Evolutionary conservation across 1,140 invertebrate genomes (phyloP).

Genomic region (Aethina tumida): DNA sequence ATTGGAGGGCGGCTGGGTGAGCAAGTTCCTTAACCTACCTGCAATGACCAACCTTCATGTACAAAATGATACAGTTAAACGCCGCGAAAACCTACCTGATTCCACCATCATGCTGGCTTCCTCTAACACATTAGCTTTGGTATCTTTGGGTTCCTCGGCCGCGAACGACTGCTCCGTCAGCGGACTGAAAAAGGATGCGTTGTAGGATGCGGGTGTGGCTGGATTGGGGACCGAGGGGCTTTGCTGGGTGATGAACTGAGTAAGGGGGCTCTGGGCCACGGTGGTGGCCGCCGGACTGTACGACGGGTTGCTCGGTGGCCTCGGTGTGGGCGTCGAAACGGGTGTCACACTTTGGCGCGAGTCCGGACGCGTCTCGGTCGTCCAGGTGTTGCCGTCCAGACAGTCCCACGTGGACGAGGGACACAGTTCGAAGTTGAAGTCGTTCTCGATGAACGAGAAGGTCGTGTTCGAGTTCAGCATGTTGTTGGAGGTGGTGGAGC

Average conservation of each 20-base stretch:
- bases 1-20: conserved; percentile 33
- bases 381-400: conserved; percentile 35
- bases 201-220: conserved; percentile 36
- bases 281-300: conserved; percentile 40
- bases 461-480: conserved; percentile 34
- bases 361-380: conserved; percentile 39
- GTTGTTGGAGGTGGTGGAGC: conserved; percentile 33
- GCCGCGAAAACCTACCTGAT: conserved; percentile 16
- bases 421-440: conserved; percentile 50
- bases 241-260: conserved; percentile 35
- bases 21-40: conserved; percentile 25
- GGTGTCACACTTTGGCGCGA: conserved; percentile 45
- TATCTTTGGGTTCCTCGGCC: conserved; percentile 32
- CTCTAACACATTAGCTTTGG: conserved; percentile 32
- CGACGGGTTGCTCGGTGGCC: conserved; percentile 39
- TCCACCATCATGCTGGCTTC: conserved; percentile 24
- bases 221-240: conserved; percentile 40
- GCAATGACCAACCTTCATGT: conserved; percentile 3
- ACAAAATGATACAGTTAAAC: no score
- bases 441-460: conserved; percentile 40
- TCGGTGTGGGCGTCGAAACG: conserved; percentile 40
- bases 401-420: conserved; percentile 43
- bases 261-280: conserved; percentile 39
- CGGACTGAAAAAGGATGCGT: conserved; percentile 49
- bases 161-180: conserved; percentile 37